Conservation (phyloP, 2,113 vertebrate species). For the Centropus bengalensis region DNA sequence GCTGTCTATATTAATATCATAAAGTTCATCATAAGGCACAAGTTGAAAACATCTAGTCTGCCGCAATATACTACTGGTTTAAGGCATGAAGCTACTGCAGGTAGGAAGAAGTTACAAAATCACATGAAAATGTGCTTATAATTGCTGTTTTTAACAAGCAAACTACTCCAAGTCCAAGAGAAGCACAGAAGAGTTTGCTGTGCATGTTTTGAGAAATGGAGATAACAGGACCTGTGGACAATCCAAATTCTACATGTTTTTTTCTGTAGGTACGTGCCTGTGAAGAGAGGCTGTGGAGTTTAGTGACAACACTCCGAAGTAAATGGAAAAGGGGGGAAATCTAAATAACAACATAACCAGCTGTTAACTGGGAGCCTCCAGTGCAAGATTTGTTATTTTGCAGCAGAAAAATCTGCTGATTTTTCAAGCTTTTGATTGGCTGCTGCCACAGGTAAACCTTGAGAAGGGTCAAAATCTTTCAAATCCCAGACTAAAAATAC, state of each 20-base stretch:
- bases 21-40: slow-evolving; percentile 4
- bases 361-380: not conserved
- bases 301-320: not conserved
- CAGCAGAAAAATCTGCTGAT: not conserved
- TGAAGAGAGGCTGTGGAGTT: not conserved
- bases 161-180: not conserved
- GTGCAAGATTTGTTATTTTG: not conserved
- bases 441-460: not conserved
- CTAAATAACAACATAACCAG: not conserved
- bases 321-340: not conserved
- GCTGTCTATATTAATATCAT: not conserved
- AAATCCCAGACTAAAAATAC: not conserved
- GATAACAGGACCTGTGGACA: not conserved
- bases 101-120: not conserved
- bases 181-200: not conserved
- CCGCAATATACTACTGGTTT: not conserved
- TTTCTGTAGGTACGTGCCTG: not conserved
- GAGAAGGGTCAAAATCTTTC: not conserved
- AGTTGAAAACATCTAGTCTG: not conserved
- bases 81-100: not conserved
- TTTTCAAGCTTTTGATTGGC: not conserved
- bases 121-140: not conserved
- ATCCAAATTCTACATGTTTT: not conserved
- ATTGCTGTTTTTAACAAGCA: not conserved
- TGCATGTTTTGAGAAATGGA: not conserved